Evolutionary conservation across 2,888 invertebrate genomes (phyloP).

Genomic region (Andrena fulva): DNA sequence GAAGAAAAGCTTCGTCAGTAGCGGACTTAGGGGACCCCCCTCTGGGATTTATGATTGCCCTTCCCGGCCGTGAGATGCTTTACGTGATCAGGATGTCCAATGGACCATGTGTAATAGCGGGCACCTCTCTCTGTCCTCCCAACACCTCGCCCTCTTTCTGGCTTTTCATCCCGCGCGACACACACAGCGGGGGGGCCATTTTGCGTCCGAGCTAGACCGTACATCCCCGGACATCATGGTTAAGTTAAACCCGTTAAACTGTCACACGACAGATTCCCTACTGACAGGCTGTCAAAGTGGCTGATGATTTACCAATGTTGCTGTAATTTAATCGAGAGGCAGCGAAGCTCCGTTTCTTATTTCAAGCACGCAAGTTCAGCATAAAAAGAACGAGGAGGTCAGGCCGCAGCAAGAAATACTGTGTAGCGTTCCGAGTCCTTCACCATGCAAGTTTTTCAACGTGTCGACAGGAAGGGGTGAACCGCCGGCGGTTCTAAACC

Average conservation of each 20-base stretch:
- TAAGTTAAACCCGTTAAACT: conserved; percentile 20
- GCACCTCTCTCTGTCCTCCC: conserved; percentile 21
- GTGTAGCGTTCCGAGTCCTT: neutral
- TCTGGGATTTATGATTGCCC: conserved; percentile 75
- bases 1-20: conserved; percentile 70
- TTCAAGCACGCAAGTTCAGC: no score
- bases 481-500: conserved; percentile 58
- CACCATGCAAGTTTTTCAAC: conserved; percentile 37
- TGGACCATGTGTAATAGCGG: conserved; percentile 62
- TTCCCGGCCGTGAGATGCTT: conserved; percentile 66
- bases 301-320: no score
- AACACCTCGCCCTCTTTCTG: neutral
- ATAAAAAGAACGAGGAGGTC: neutral
- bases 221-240: conserved; percentile 5
- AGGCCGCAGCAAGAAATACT: neutral
- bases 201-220: conserved; percentile 8
- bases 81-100: conserved; percentile 75
- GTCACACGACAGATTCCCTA: neutral
- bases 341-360: no score
- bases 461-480: conserved; percentile 29
- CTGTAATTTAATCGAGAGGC: no score
- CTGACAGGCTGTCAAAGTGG: no score
- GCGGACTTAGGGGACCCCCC: conserved; percentile 67
- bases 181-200: conserved; percentile 31
- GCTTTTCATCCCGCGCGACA: conserved; percentile 13